Conservation (phyloP, 2,888 invertebrate genomes). For the Serrognathus titanus region DNA sequence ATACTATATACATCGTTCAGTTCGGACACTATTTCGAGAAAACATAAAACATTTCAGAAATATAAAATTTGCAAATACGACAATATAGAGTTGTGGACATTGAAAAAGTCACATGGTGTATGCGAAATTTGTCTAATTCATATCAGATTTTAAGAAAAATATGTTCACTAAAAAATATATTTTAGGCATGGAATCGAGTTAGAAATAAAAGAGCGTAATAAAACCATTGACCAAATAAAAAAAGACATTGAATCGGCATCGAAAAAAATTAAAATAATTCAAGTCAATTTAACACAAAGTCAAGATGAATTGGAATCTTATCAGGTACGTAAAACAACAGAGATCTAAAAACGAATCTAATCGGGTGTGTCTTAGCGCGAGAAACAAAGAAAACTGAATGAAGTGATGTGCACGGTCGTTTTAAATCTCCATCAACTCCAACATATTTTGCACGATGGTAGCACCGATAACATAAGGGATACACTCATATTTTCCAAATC, state of each 20-base stretch:
- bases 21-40: no score
- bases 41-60: no score
- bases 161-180: no score
- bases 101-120: no score
- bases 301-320: conserved; percentile 59
- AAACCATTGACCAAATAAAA: conserved; percentile 55
- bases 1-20: no score
- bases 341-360: background rate
- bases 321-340: conserved; percentile 51
- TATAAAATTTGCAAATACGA: no score
- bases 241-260: conserved; percentile 40
- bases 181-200: conserved; percentile 56
- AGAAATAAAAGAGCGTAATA: conserved; percentile 57
- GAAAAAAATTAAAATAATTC: conserved; percentile 10
- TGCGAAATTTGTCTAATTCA: no score
- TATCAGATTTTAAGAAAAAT: no score
- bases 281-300: conserved; percentile 11
- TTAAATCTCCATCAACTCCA: conserved; percentile 68
- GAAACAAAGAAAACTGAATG: conserved; percentile 75
- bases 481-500: conserved; percentile 64
- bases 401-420: conserved; percentile 67
- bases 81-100: no score
- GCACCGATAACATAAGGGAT: conserved; percentile 47
- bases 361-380: conserved; percentile 53
- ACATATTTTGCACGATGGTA: conserved; percentile 48